Evolutionary conservation across 2,888 invertebrate species (phyloP).

Genomic region (Helleia helle): DNA sequence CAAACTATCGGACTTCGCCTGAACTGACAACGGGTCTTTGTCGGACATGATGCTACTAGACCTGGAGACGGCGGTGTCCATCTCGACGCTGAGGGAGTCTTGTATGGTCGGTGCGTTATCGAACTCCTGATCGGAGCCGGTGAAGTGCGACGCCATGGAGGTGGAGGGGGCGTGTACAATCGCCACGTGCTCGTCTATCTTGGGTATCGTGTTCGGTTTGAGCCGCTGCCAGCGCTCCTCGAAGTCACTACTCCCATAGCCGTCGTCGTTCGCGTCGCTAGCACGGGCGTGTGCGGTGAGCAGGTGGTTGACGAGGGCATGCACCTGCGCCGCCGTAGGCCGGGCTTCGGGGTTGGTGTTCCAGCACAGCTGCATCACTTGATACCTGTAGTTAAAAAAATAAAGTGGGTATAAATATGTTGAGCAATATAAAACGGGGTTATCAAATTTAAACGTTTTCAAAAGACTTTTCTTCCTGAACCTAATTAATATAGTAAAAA

Average conservation of each 20-base stretch:
- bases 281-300: conserved; percentile 40
- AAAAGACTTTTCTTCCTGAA: too few species aligned
- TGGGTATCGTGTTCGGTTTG: conserved; percentile 77
- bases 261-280: conserved; percentile 28
- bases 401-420: conserved; percentile 1
- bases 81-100: conserved; percentile 46
- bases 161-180: conserved; percentile 57
- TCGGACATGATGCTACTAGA: conserved; percentile 63
- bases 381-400: conserved; percentile 62
- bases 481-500: too few species aligned
- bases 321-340: conserved; percentile 47
- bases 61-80: conserved; percentile 52
- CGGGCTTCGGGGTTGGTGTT: conserved; percentile 38
- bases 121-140: conserved; percentile 43
- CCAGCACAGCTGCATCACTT: conserved; percentile 84
- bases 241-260: conserved; percentile 69
- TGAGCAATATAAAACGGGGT: too few species aligned
- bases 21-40: conserved; percentile 48
- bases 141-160: conserved; percentile 43
- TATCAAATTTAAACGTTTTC: background rate
- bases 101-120: conserved; percentile 36
- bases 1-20: conserved; percentile 69
- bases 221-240: conserved; percentile 82
- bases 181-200: conserved; percentile 69
- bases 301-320: conserved; percentile 58